Evolutionary conservation across 2,797 vertebrate species (phyloP), one percentile per base, ranked within the genome.

Genomic region (Acropternis orthonyx): DNA sequence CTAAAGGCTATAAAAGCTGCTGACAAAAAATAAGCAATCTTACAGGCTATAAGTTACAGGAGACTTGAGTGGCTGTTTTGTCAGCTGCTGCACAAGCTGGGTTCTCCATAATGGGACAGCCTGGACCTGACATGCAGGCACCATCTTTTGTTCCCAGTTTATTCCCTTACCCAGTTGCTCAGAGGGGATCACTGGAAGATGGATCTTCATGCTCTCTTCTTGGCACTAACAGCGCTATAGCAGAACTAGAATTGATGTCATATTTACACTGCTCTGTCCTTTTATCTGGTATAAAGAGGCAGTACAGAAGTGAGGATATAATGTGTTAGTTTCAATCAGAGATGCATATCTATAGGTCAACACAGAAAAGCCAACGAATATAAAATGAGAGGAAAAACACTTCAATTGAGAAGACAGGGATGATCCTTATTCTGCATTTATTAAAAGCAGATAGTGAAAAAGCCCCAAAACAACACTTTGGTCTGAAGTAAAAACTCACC

Each of bases 401-500:
- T 67, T 82, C 18, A 67, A 1, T 9, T 4, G 5, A 55, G 41
- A 85, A 61, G 23, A 66, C 5, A 48, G 5, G 6, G 28, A 71
- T 52, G 48, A 12, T 56, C 36, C 32, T 49, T 52, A 58, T 23
- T 28, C 34, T 72, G 14, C 14, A 55, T 37, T 58, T 91, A 91
- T 66, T 67, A 74, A 93, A 44, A 62, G 36, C 8, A 71, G 32
- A 15, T 12, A 86, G 12, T 58, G 66, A 75, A 10, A 92, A 88
- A 82, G 78, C 0, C 19, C 56, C 21, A 28, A 83, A 79, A 87
- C 73, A 63, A 28, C 20, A 73, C 18, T 72, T 54, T 3, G 4
- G 27, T 69, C 65, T 56, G n/a, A 91, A 80, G 56, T 43, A 73
- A 69, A 52, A 59, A 93, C 85, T 88, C 96, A 99, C 99, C 98